Percentiles rank a stretch among this genome's conserved stretches.
Evolutionary conservation across 2,888 invertebrate genomes (phyloP).

Genomic region (Synanthedon myopaeformis): DNA sequence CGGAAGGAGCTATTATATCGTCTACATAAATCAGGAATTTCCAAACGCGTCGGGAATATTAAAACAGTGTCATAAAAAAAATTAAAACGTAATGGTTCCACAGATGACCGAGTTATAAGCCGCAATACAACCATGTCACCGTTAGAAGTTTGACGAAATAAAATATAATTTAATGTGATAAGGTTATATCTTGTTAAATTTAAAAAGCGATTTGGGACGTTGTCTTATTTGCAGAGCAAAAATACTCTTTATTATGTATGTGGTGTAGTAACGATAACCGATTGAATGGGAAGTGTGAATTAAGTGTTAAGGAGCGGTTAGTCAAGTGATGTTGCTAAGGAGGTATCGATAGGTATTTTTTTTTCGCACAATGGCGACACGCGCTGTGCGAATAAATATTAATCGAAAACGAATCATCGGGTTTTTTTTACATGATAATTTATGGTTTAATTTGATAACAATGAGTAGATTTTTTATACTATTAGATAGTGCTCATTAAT

Average conservation of each 20-base stretch:
- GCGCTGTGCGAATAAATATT: neutral
- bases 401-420: no score
- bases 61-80: conserved; percentile 7
- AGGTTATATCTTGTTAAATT: neutral
- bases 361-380: neutral
- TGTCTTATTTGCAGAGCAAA: neutral
- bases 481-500: no score
- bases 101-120: neutral
- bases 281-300: conserved; percentile 22
- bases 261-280: conserved; percentile 11
- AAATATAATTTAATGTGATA: neutral
- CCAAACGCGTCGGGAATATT: conserved; percentile 32
- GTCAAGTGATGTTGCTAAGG: neutral
- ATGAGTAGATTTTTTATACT: no score
- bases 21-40: conserved; percentile 28
- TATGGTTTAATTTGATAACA: no score
- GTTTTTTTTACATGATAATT: no score
- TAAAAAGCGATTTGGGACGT: neutral
- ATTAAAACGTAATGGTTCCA: neutral
- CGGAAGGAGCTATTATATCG: conserved; percentile 27
- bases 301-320: neutral
- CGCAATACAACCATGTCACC: neutral
- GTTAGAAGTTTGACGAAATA: neutral
- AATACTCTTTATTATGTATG: neutral
- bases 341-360: neutral